Evolutionary conservation across 2,888 invertebrate genomes (phyloP), one percentile per base, ranked within the genome.

Genomic region (Prosapia bicincta): DNA sequence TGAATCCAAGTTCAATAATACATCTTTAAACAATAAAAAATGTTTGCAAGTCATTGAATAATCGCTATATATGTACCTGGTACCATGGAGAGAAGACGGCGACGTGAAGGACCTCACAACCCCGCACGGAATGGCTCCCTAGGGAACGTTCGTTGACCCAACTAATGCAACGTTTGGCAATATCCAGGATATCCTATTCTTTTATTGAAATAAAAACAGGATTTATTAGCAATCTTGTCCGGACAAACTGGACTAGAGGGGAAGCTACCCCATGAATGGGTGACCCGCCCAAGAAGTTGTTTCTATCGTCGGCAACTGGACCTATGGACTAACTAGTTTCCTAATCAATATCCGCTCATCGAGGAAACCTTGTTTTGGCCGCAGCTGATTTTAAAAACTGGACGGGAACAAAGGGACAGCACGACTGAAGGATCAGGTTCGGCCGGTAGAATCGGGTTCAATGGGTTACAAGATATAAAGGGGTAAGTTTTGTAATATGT

Each of bases 351-450:
- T 54, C 6, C 20, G 54, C 6, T 20, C 54, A 54, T 54, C 54
- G 54, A 54, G 54, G 71, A 71, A 74, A 71, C 66, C 71, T 28
- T 28, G 76, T 73, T 71, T 71, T 65, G 7, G 68, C 3, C 20
- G 74, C 76, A 76, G 76, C 76, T 76, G 76, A 74, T 71, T 71
- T 70, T 73, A 76, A 76, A 76, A 76, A 76, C 76, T 74, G 76
- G 76, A 74, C 68, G 67, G 71, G 76, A 76, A 76, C 72, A 76
- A 74, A 74, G 54, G 9, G n/a, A n/a, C n/a, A n/a, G 2, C 2
- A 38, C 5, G 20, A 54, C 20, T 54, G 20, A 20, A 54, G 20
- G 20, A 20, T 54, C 54, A 20, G 20, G 54, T 20, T 20, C n/a
- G 54, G 54, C 20, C 54, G 20, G 54, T 38, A 15, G 38, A 13